A percentile compares a stretch with the other conserved stretches of the same genome.
phyloP scores from a whole-genome alignment of 2,113 vertebrate species.

The Parotia lawesii region DNA sequence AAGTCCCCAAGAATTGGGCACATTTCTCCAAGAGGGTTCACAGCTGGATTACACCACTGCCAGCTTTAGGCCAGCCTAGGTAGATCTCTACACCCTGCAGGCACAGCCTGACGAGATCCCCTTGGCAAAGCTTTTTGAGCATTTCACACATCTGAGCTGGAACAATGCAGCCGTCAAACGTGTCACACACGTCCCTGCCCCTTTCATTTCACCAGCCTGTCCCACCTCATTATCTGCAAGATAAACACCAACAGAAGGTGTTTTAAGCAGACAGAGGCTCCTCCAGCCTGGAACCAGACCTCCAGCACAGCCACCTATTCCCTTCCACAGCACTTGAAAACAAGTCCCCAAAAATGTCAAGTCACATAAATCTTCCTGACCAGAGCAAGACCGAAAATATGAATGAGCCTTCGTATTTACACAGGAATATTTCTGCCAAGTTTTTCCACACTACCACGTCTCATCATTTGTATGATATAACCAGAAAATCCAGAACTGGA shows the following conservation, averaged over 20 bases:
- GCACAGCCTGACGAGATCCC: not conserved
- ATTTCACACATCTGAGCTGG: not conserved
- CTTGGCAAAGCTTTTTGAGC: not conserved
- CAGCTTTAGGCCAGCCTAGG: not conserved
- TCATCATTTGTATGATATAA: not conserved
- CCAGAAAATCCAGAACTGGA: not conserved
- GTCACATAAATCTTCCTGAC: not conserved
- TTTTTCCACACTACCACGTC: not conserved
- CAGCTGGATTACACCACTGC: not conserved
- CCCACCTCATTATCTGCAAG: not conserved
- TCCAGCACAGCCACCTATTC: not conserved
- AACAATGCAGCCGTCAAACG: not conserved
- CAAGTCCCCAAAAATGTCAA: not conserved
- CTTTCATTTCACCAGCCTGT: not conserved
- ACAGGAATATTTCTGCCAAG: not conserved
- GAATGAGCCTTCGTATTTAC: not conserved
- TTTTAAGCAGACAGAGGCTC: not conserved
- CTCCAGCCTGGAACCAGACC: not conserved
- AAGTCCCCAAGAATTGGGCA: not conserved
- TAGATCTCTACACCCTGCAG: not conserved
- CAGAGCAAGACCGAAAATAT: not conserved
- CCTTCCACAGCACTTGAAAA: not conserved
- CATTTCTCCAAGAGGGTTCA: not conserved
- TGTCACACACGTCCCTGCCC: not conserved
- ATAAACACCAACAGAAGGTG: not conserved